phyloP scores from a whole-genome alignment of 2,113 vertebrate species.

The Dendrocopos noguchii region DNA sequence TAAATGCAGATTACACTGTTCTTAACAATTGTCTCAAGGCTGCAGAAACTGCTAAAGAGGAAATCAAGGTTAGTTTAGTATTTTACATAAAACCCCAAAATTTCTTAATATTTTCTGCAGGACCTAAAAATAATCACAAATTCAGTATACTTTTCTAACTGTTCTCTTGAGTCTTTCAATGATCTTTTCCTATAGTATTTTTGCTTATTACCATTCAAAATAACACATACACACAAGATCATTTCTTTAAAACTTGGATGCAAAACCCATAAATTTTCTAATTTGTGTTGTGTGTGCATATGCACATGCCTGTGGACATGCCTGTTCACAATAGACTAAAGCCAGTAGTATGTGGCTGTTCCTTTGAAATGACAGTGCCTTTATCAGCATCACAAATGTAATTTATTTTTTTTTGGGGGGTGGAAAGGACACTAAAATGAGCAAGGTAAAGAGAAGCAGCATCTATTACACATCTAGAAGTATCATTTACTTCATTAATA shows the following conservation, averaged over 20 bases:
- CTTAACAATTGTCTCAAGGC: not conserved
- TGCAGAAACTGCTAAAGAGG: not conserved
- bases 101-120: not conserved
- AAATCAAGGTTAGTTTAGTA: conserved; percentile 32
- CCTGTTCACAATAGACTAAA: not conserved
- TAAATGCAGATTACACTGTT: not conserved
- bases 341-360: not conserved
- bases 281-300: not conserved
- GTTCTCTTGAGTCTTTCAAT: not conserved
- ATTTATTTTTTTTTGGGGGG: accelerated
- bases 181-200: not conserved
- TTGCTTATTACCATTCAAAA: not conserved
- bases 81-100: not conserved
- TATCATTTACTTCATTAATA: not conserved
- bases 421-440: not conserved
- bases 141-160: not conserved
- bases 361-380: not conserved
- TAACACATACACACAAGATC: not conserved
- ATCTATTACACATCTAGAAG: not conserved
- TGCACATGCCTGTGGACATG: not conserved
- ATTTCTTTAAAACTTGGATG: not conserved
- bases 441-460: not conserved
- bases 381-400: not conserved
- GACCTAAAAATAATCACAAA: not conserved
- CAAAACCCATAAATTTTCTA: not conserved